Evolutionary conservation across 2,797 vertebrate genomes (phyloP).

Genomic region (Neoniphon sammara): DNA sequence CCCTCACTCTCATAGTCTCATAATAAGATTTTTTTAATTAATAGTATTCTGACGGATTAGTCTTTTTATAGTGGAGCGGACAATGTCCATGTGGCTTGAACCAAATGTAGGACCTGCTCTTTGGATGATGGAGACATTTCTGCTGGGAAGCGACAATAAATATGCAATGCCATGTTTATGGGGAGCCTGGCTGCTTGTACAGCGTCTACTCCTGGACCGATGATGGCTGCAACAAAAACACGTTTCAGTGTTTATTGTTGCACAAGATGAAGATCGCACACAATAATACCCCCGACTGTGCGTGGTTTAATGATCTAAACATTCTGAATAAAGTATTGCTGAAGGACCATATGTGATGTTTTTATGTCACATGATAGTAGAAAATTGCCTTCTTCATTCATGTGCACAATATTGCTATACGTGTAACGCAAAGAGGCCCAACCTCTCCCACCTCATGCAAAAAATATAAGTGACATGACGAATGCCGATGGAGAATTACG

Average conservation of each 20-base stretch:
- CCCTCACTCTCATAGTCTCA: neutral
- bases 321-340: neutral
- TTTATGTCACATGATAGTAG: neutral
- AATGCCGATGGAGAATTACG: constrained; percentile 68
- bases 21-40: constrained; percentile 70
- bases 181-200: constrained; percentile 21
- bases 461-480: constrained; percentile 64
- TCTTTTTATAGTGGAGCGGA: constrained; percentile 27
- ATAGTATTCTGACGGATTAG: constrained; percentile 65
- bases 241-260: constrained; percentile 34
- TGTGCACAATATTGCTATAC: constrained; percentile 47
- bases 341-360: neutral
- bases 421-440: constrained; percentile 71
- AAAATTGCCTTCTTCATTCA: constrained; percentile 6
- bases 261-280: constrained; percentile 21
- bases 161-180: constrained; percentile 6
- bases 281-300: neutral
- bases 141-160: constrained; percentile 27
- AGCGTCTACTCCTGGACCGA: constrained; percentile 14
- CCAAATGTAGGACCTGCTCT: constrained; percentile 43
- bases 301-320: neutral
- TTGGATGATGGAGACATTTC: constrained; percentile 53
- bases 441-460: constrained; percentile 74
- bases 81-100: constrained; percentile 3
- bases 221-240: constrained; percentile 60